Evolutionary conservation across 2,888 invertebrate species (phyloP), one percentile per base, ranked within the genome.

Genomic region (Folsomia manolachei): DNA sequence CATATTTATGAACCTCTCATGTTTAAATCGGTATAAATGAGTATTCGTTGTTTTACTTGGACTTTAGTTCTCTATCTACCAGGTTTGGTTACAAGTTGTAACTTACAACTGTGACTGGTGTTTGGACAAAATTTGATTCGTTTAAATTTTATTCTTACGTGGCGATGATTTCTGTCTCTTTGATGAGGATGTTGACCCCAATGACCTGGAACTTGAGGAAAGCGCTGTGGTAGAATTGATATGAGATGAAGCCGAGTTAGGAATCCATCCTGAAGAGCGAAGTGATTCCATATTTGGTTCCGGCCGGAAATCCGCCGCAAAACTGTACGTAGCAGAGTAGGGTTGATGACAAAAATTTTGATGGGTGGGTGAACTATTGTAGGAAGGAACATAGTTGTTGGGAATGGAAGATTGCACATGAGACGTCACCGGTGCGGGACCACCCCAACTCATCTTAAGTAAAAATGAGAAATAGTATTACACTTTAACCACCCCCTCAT

Each of bases 241-340:
- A 23, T 75, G 65, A 52, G 75, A 73, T 2, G 76, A 75, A 11
- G 27, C 39, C 85, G 74, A 73, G 24, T 67, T 78, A 18, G 78
- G 78, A 27, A 78, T 76, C 77, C 77, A 78, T 69, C 77, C 80
- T 51, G 51, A 51, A 7, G 80, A 73, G 23, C 81, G 64, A 39
- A 79, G 75, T 7, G 76, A 64, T 0, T 82, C 82, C 0, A 89
- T 89, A 0, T 76, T 72, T 18, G 81, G 78, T 26, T 81, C 81
- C 39, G 91, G 85, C 52, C 92, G 85, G 83, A 92, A 91, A 83
- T 93, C 92, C 0, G 93, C 92, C 1, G 92, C 92, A 83, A 93
- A 92, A 62, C 92, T 92, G 82, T 92, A 93, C 0, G 92, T 92
- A 27, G 91, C 89, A 61, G 90, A 89, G 82, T 91, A 90, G 66